Percentiles rank a stretch among this genome's conserved stretches.
Evolutionary conservation across 1,140 invertebrate species (phyloP).

Genomic region (Calliopsis andreniformis): DNA sequence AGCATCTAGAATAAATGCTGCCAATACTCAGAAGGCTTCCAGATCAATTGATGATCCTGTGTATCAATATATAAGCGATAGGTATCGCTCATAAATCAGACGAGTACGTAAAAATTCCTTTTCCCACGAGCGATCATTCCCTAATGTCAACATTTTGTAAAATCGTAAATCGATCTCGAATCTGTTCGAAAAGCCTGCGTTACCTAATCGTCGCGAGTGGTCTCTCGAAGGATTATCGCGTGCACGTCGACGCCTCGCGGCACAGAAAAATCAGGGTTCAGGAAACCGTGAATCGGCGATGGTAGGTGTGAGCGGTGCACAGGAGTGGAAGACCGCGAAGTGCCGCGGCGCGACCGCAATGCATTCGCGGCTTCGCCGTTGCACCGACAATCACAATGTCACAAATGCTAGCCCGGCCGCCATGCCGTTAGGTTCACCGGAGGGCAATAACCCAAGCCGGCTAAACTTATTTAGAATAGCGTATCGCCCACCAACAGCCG

Average conservation of each 20-base stretch:
- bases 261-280: constrained; percentile 1
- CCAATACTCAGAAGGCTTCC: too few species aligned
- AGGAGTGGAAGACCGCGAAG: constrained; percentile 57
- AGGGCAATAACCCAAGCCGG: constrained; percentile 75
- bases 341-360: constrained; percentile 59
- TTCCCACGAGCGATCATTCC: too few species aligned
- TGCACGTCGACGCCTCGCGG: not conserved
- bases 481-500: constrained; percentile 58
- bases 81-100: too few species aligned
- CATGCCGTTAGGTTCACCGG: constrained; percentile 76
- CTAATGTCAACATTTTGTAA: too few species aligned
- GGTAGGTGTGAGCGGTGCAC: constrained; percentile 45
- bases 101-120: too few species aligned
- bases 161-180: too few species aligned
- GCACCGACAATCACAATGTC: constrained; percentile 70
- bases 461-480: constrained; percentile 77
- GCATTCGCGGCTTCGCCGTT: constrained; percentile 54
- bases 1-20: too few species aligned
- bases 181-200: too few species aligned
- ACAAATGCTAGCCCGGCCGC: constrained; percentile 70
- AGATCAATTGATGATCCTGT: too few species aligned
- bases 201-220: too few species aligned
- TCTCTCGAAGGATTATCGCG: not conserved
- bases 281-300: constrained; percentile 31
- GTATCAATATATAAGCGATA: too few species aligned